Percentiles rank a stretch among this genome's conserved stretches.
phyloP scores from a whole-genome alignment of 1,140 invertebrate species.

The Diorhabda sublineata region DNA sequence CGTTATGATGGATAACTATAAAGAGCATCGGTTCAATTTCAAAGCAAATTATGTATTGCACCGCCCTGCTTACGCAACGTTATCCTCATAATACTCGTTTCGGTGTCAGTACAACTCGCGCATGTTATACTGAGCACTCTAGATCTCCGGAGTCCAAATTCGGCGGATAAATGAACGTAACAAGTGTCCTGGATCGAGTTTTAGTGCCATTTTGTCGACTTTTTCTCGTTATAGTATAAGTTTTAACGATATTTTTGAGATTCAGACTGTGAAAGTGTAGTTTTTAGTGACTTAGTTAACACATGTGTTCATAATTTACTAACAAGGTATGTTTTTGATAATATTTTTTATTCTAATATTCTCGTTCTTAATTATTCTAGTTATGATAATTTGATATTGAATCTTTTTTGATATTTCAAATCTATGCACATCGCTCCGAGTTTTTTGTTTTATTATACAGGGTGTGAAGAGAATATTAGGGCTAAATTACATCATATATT shows the following conservation, averaged over 20 bases:
- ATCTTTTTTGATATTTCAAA: no score
- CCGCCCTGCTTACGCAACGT: conserved; percentile 1
- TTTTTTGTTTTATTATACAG: no score
- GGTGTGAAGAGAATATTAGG: no score
- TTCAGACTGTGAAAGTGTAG: not conserved
- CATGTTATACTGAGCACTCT: not conserved
- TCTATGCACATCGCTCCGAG: no score
- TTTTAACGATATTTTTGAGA: not conserved
- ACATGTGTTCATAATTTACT: not conserved
- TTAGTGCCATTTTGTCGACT: not conserved
- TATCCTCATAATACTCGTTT: not conserved
- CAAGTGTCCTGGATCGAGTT: not conserved
- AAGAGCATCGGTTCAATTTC: no score
- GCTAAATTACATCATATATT: no score
- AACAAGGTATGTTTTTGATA: no score
- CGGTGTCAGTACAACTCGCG: not conserved
- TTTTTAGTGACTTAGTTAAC: not conserved
- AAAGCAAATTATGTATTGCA: not conserved
- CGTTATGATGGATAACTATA: no score
- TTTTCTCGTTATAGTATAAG: not conserved
- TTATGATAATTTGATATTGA: no score
- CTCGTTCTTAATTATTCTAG: no score
- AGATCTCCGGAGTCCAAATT: not conserved
- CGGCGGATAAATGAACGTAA: not conserved
- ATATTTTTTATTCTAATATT: no score